Conservation (phyloP, 2,888 invertebrate genomes). For the Ariolimax columbianus region DNA sequence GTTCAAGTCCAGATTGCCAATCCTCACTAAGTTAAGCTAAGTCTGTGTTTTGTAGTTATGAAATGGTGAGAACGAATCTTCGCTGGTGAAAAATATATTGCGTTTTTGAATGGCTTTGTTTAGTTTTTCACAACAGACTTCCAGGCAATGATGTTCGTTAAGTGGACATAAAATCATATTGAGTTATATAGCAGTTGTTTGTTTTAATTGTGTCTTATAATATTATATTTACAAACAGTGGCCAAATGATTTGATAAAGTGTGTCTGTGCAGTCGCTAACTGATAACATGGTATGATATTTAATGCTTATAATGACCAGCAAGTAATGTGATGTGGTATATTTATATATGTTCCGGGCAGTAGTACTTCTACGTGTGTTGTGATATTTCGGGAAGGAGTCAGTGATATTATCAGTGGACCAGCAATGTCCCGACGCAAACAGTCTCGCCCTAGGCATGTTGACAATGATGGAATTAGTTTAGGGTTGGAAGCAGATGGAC, state of each 20-base stretch:
- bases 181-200: not conserved
- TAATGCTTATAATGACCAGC: not conserved
- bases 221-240: not conserved
- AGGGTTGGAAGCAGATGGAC: slow-evolving; percentile 15
- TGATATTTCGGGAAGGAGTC: not conserved
- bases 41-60: not conserved
- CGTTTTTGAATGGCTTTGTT: not conserved
- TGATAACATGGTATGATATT: not conserved
- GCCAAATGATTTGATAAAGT: not conserved
- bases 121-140: not conserved
- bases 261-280: not conserved
- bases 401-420: not conserved
- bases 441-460: slow-evolving; percentile 55
- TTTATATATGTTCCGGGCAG: not conserved
- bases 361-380: not conserved
- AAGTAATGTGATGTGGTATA: not conserved
- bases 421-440: slow-evolving; percentile 54
- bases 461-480: slow-evolving; percentile 45
- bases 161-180: not conserved
- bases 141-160: not conserved
- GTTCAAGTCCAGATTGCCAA: slow-evolving; percentile 16
- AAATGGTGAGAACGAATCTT: not conserved
- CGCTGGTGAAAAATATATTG: not conserved
- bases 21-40: not conserved
- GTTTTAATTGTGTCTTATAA: not conserved